phyloP scores from a whole-genome alignment of 2,113 vertebrate species.

The Hemiscyllium ocellatum region DNA sequence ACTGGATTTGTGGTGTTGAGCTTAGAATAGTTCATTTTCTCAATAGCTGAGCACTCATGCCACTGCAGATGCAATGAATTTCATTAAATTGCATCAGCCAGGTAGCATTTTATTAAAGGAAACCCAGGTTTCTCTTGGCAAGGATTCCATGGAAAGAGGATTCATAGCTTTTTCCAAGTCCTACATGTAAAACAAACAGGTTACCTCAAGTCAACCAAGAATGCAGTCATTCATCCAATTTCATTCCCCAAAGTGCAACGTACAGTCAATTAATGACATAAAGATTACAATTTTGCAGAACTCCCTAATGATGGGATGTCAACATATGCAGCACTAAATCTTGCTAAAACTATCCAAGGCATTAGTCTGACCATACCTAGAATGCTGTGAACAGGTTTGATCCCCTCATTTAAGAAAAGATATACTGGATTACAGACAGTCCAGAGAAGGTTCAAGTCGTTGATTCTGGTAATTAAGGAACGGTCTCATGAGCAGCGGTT shows the following conservation, averaged over 20 bases:
- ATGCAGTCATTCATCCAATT: slow-evolving; percentile 18
- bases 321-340: neutral
- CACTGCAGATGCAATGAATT: neutral
- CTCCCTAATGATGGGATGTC: neutral
- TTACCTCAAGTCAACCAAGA: slow-evolving; percentile 14
- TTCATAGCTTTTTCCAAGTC: neutral
- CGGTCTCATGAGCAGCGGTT: no score
- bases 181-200: neutral
- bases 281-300: neutral
- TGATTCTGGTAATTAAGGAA: no score
- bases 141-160: slow-evolving; percentile 11
- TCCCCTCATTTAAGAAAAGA: no score
- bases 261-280: neutral
- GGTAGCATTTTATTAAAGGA: slow-evolving; percentile 13
- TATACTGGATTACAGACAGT: no score
- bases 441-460: no score
- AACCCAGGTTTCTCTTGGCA: slow-evolving; percentile 11
- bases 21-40: neutral
- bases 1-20: neutral
- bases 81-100: slow-evolving; percentile 18
- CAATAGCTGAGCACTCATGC: neutral
- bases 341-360: no score
- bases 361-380: no score
- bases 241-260: neutral
- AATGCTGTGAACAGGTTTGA: no score